These are phyloP conservation scores for Ooceraea biroi DNA, from an alignment of 1,140 invertebrate species.

Conservation along the genomic window DNA sequence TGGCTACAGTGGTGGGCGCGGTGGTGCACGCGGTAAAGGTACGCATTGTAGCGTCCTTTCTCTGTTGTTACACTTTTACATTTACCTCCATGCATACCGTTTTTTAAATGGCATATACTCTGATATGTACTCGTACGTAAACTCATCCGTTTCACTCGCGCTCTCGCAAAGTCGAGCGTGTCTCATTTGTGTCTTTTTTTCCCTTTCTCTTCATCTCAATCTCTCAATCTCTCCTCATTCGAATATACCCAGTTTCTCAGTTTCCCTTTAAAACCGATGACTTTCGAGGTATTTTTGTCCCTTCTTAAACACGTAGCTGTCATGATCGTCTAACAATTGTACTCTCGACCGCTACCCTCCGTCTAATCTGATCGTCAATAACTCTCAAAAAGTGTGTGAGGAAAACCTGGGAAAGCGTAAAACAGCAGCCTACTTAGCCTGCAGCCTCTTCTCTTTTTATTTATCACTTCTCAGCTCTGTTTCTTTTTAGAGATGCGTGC, in stretches of 20 bases:
- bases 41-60: slow-evolving; percentile 87
- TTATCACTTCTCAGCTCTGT: slow-evolving; percentile 62
- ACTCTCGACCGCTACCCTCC: slow-evolving; percentile 42
- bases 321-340: slow-evolving; percentile 1
- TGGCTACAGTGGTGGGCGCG: slow-evolving; percentile 92
- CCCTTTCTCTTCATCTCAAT: slow-evolving; percentile 7
- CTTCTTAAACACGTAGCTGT: neutral
- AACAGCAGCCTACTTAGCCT: slow-evolving; percentile 85
- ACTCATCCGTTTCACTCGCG: slow-evolving; percentile 19
- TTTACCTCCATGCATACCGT: slow-evolving; percentile 34
- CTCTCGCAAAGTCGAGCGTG: slow-evolving; percentile 2
- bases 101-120: slow-evolving; percentile 62
- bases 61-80: slow-evolving; percentile 75
- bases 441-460: slow-evolving; percentile 83
- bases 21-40: slow-evolving; percentile 93
- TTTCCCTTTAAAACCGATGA: too few species aligned
- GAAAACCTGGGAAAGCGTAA: slow-evolving; percentile 72
- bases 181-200: slow-evolving; percentile 32
- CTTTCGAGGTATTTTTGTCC: too few species aligned
- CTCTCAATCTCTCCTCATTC: neutral
- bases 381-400: slow-evolving; percentile 74
- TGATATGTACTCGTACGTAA: slow-evolving; percentile 52
- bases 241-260: neutral
- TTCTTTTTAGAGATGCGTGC: slow-evolving; percentile 74
- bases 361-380: slow-evolving; percentile 66